Percentiles rank a stretch among this genome's conserved stretches.
Evolutionary conservation across 2,888 invertebrate genomes (phyloP).

Genomic region (Petrolisthes cinctipes): DNA sequence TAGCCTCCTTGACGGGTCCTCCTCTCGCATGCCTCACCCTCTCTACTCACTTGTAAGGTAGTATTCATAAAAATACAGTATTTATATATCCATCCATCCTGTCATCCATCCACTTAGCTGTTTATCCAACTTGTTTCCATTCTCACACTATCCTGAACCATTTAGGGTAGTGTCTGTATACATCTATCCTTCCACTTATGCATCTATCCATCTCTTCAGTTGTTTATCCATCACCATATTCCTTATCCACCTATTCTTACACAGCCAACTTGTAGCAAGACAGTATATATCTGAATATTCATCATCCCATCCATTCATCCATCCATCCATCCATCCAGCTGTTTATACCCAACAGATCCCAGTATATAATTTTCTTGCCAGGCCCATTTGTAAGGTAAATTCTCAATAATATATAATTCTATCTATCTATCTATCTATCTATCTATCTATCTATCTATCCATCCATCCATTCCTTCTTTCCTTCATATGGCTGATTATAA

Average conservation of each 20-base stretch:
- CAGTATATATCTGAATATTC: neutral
- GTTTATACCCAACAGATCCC: too few relatives aligned
- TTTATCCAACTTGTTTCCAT: neutral
- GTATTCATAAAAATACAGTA: neutral
- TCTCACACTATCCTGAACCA: too few relatives aligned
- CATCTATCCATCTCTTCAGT: neutral
- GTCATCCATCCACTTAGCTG: neutral
- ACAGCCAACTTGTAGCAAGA: neutral
- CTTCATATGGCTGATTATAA: too few relatives aligned
- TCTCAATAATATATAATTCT: too few relatives aligned
- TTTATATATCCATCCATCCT: neutral
- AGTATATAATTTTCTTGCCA: too few relatives aligned
- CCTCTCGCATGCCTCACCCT: too few relatives aligned
- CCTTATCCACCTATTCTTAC: too few relatives aligned
- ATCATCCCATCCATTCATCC: neutral
- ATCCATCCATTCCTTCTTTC: neutral
- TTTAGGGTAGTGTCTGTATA: neutral
- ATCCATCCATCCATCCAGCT: slow-evolving; percentile 5
- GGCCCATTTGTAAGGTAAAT: too few relatives aligned
- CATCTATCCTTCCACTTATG: neutral
- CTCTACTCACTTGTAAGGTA: too few relatives aligned
- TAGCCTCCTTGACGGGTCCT: too few relatives aligned
- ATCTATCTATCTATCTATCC: neutral
- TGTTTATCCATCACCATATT: neutral
- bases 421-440: neutral